Percentiles rank a stretch among this genome's conserved stretches.
Evolutionary conservation across 2,797 vertebrate species (phyloP).

Genomic region (Fistularia tabacaria): DNA sequence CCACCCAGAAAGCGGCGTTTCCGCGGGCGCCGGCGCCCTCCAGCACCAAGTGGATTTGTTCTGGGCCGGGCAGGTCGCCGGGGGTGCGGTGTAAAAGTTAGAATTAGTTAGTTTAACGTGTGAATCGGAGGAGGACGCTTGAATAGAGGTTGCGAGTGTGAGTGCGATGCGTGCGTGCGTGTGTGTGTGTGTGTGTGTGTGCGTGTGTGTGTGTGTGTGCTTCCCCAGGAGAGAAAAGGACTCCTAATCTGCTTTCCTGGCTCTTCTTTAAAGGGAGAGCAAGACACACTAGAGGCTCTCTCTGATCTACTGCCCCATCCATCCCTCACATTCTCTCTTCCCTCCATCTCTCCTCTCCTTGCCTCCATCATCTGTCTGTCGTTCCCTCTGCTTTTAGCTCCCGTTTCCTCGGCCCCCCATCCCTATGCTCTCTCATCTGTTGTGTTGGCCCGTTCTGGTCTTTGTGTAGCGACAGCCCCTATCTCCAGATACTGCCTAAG

Average conservation of each 20-base stretch:
- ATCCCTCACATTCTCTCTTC: constrained; percentile 65
- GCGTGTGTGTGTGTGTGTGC: constrained; percentile 40
- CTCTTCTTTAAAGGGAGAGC: constrained; percentile 77
- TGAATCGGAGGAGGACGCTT: constrained; percentile 36
- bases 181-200: constrained; percentile 39
- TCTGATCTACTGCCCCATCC: constrained; percentile 77
- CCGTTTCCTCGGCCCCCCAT: constrained; percentile 63
- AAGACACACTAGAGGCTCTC: constrained; percentile 74
- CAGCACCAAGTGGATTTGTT: constrained; percentile 51
- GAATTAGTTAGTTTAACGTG: constrained; percentile 48
- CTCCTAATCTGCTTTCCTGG: constrained; percentile 81
- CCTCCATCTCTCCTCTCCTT: constrained; percentile 59
- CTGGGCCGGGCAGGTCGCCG: constrained; percentile 63
- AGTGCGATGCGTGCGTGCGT: constrained; percentile 26
- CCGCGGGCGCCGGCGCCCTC: constrained; percentile 17
- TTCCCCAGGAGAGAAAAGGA: constrained; percentile 74
- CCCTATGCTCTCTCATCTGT: constrained; percentile 78
- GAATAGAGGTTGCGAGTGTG: constrained; percentile 46
- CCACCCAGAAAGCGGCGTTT: constrained; percentile 16
- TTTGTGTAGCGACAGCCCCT: constrained; percentile 70
- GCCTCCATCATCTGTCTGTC: constrained; percentile 64
- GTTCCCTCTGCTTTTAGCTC: constrained; percentile 67
- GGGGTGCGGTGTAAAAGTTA: constrained; percentile 50
- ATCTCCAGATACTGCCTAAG: constrained; percentile 73
- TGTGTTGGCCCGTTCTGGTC: constrained; percentile 71